Evolutionary conservation across 1,140 invertebrate species (phyloP), one percentile per base, ranked within the genome.

Genomic region (Megalonaias nervosa): DNA sequence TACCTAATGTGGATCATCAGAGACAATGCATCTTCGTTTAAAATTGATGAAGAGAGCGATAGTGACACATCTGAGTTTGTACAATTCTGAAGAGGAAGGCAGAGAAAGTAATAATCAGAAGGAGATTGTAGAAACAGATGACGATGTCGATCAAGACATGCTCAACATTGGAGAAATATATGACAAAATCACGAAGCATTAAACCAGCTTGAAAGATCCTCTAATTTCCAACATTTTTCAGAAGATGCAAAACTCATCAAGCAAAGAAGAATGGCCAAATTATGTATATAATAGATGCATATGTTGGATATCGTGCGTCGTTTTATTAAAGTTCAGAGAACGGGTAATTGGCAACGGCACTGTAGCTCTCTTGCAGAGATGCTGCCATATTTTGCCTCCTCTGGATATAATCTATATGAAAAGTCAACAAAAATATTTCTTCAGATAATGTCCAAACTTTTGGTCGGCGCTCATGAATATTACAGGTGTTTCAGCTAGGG

Each of bases 401-500:
- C 82, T 75, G 91, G 91, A 38, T 91, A 92, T 81, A 88, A 90
- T 75, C 74, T 86, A 55, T 92, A 92, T 83, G 89, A 91, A 16
- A 92, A 92, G 88, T 90, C 87, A 69, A 81, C 82, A 60, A 87
- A 89, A 60, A 69, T 92, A 31, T 92, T 92, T 82, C 68, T 92
- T 16, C 91, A 92, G 88, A 80, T 91, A 83, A 91, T 90, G 90
- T 1, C 64, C 72, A 59, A 85, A 75, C 82, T 90, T 71, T 23
- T 86, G 68, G 71, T 81, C 23, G 23, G 16, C 13, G 61, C 75
- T 64, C 71, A 57, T 23, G 57, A 79, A 17, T 58, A 79, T 15
- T 64, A 81, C 67, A 6, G 88, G 90, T 3, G 81, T 86, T 88
- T 81, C 73, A 71, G 67, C 17, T 23, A 74, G 67, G 78, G 81